phyloP scores from a whole-genome alignment of 2,113 vertebrate species.

The Campylomormyrus numenius region DNA sequence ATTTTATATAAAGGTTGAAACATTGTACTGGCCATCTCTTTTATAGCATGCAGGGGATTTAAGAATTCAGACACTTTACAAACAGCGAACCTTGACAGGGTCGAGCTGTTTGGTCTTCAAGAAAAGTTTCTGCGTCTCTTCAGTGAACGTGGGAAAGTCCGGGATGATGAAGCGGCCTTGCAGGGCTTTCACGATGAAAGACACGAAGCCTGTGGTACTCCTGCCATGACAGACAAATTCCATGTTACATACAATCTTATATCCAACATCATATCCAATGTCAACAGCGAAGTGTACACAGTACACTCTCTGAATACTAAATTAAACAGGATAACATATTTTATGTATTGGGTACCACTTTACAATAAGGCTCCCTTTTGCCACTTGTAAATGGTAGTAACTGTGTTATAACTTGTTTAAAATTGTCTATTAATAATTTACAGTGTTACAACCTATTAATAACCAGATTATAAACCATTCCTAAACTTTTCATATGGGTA shows the following conservation, averaged over 20 bases:
- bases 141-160: slow-evolving; percentile 53
- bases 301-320: background rate
- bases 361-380: no score
- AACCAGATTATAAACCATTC: no score
- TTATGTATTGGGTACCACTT: no score
- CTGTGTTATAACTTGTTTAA: no score
- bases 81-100: slow-evolving; percentile 42
- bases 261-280: background rate
- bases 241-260: no score
- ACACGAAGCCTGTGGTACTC: slow-evolving; percentile 53
- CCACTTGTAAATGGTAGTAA: no score
- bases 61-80: background rate
- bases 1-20: background rate
- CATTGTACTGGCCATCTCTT: background rate
- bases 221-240: slow-evolving; percentile 25
- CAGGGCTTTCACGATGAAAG: slow-evolving; percentile 55
- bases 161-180: slow-evolving; percentile 58
- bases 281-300: background rate
- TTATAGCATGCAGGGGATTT: background rate
- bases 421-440: no score
- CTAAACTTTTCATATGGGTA: no score
- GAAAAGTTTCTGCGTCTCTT: slow-evolving; percentile 57
- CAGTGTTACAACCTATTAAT: no score
- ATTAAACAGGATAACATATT: background rate
- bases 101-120: slow-evolving; percentile 53